phyloP scores from a whole-genome alignment of 2,888 invertebrate genomes.

The Ypsolopha scabrella region DNA sequence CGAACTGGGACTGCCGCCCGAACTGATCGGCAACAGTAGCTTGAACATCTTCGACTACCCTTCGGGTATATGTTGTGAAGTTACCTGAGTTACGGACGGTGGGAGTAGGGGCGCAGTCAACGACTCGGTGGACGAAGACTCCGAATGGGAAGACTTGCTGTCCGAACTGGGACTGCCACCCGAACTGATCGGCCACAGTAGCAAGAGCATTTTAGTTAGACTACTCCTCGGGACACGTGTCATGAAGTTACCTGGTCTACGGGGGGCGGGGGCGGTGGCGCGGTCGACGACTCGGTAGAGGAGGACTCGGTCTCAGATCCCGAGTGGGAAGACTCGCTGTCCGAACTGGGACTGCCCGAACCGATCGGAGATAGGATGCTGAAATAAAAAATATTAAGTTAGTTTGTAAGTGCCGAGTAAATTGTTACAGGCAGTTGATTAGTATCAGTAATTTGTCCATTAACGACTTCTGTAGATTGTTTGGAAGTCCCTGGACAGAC shows the following conservation, averaged over 20 bases:
- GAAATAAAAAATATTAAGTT: constrained; percentile 9
- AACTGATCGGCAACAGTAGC: constrained; percentile 53
- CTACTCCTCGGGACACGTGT: too few relatives aligned
- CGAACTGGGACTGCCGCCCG: constrained; percentile 55
- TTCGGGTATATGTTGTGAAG: too few relatives aligned
- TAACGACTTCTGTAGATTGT: too few relatives aligned
- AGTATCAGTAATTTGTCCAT: too few relatives aligned
- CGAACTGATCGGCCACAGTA: constrained; percentile 56
- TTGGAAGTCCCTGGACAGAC: too few relatives aligned
- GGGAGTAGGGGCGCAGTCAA: constrained; percentile 19
- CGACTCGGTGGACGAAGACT: constrained; percentile 68
- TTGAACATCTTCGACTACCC: constrained; percentile 20
- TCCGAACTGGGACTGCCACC: constrained; percentile 56
- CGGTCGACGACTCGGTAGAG: constrained; percentile 47
- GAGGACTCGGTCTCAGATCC: constrained; percentile 74
- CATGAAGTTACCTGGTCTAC: too few relatives aligned
- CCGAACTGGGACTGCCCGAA: constrained; percentile 57
- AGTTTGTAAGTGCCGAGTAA: too few relatives aligned
- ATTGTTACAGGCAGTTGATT: too few relatives aligned
- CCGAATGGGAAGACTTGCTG: constrained; percentile 72
- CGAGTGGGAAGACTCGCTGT: constrained; percentile 72
- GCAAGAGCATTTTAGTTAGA: constrained; percentile 23
- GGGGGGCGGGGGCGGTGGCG: constrained; percentile 19
- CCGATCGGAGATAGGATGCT: constrained; percentile 60
- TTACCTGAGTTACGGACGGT: constrained; percentile 8